A percentile compares a stretch with the other conserved stretches of the same genome.
Conservation (phyloP, 2,113 vertebrate genomes). For the Cebidichthys violaceus region DNA sequence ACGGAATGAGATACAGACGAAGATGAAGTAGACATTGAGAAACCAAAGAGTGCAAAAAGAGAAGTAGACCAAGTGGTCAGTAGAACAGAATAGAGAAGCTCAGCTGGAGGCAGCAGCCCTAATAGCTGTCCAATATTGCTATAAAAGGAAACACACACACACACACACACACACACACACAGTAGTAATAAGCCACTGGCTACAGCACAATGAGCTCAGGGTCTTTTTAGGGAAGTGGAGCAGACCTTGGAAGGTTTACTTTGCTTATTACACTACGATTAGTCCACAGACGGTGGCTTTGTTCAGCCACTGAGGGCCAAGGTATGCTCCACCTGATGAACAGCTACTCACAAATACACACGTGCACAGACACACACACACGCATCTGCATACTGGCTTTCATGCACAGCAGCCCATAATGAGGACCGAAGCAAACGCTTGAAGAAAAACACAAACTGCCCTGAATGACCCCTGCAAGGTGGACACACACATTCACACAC, state of each 20-base stretch:
- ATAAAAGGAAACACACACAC: conserved; percentile 49
- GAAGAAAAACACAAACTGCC: conserved; percentile 31
- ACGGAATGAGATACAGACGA: conserved; percentile 5
- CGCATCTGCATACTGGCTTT: conserved; percentile 18
- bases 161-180: conserved; percentile 12
- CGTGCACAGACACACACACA: not conserved
- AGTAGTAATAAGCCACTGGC: conserved; percentile 65
- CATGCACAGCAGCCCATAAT: conserved; percentile 6
- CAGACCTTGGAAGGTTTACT: conserved; percentile 61
- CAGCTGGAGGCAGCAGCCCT: conserved; percentile 55
- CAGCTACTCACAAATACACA: conserved; percentile 27
- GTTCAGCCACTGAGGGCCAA: conserved; percentile 30
- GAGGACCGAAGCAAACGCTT: conserved; percentile 37
- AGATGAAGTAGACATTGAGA: conserved; percentile 12
- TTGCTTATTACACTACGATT: conserved; percentile 71
- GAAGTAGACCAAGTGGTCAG: conserved; percentile 17
- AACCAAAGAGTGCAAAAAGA: not conserved
- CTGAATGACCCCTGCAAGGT: conserved; percentile 27
- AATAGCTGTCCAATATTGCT: conserved; percentile 55
- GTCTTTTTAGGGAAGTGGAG: conserved; percentile 58
- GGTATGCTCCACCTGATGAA: conserved; percentile 45
- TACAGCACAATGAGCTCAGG: conserved; percentile 61
- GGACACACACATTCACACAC: not conserved
- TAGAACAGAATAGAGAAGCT: conserved; percentile 44
- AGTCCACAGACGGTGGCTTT: conserved; percentile 62